Base-by-base conservation (phyloP, 1,140 invertebrate genomes). In the Drosophila tropicalis region DNA sequence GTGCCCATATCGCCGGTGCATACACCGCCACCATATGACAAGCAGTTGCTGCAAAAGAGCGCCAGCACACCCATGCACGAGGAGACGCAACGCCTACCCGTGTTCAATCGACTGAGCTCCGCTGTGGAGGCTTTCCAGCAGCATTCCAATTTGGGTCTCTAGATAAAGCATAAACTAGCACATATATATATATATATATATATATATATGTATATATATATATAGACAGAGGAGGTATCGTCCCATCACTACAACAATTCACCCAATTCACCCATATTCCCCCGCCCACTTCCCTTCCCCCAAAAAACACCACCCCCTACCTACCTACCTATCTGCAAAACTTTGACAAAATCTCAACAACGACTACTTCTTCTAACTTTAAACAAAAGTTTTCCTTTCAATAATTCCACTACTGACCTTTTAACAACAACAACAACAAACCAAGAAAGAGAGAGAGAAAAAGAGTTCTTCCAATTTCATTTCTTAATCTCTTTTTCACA, bases 61-160 rank as follows among this genome's bases (percentile, higher is more conserved):
- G 65, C 73, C 25, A 91, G 85, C 39, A 76, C 90, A 7, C 90
- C 90, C 51, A 82, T 85, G 66, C 74, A 89, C 36, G 84, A 87
- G 76, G 84, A 89, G 62, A 70, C 68, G 56, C 71, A 81, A 87
- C 75, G 95, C 61, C 92, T 96, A 82, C 95, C 95, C 1, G 95
- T 96, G 0, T 96, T 96, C 92, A 96, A 96, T 92, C 94, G 94
- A 64, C 94, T 96, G 74, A 95, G 95, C 87, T 94, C 93, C 63
- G 93, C 94, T 64, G 92, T 94, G 70, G 92, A 93, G 61, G 93
- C 94, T 6, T 94, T 95, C 82, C 93, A 82, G 79, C 79, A 82
- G 51, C 79, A 79, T 62, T 75, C 79, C 62, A 83, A 79, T 17
- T 44, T 83, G 58, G 80, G 76, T 41, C 80, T 83, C 17, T 82